Percentiles rank a stretch among this genome's conserved stretches.
Conservation (phyloP, 2,888 invertebrate genomes). For the Lithophane ornitopus region DNA sequence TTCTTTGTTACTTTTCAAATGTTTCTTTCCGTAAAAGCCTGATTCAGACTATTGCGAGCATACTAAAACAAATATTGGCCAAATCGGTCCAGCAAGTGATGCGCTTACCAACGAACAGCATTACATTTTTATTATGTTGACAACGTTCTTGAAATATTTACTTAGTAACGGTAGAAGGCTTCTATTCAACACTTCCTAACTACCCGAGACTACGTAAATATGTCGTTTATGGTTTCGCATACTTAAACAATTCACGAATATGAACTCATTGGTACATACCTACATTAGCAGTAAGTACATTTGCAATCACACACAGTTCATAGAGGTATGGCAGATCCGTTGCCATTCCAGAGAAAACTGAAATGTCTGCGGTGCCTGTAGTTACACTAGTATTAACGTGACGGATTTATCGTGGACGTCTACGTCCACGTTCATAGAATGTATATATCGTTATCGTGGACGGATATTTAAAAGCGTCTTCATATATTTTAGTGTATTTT, state of each 20-base stretch:
- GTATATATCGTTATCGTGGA: no score
- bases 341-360: background rate
- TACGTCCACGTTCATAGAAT: no score
- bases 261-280: background rate
- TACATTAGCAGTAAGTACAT: background rate
- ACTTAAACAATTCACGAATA: constrained; percentile 3
- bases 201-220: constrained; percentile 20
- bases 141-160: constrained; percentile 12
- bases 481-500: no score
- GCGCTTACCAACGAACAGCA: no score
- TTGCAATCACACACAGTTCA: background rate
- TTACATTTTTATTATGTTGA: no score
- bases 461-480: no score
- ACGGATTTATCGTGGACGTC: no score
- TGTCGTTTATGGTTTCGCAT: background rate
- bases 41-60: no score
- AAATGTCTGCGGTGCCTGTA: background rate
- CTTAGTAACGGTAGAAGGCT: constrained; percentile 13
- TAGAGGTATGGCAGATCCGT: background rate
- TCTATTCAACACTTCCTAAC: constrained; percentile 21
- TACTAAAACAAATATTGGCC: no score
- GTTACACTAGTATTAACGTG: background rate
- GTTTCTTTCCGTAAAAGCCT: no score
- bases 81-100: no score
- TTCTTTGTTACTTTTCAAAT: no score